phyloP scores from a whole-genome alignment of 2,888 invertebrate genomes.

The Zhuqinia jingwanae region DNA sequence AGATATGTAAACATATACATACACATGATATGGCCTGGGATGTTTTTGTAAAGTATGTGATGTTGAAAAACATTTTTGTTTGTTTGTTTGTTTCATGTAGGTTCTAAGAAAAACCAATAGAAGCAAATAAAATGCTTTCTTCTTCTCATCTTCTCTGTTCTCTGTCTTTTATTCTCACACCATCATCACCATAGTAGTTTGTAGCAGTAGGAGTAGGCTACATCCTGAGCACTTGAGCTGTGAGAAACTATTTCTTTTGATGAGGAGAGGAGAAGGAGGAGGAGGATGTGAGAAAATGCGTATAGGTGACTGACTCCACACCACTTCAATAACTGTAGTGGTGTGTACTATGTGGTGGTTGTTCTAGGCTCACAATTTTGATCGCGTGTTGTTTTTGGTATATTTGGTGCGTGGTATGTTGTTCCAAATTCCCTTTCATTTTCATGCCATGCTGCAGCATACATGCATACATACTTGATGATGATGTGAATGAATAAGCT shows the following conservation, averaged over 20 bases:
- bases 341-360: neutral
- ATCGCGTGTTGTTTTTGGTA: neutral
- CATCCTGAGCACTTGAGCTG: neutral
- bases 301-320: neutral
- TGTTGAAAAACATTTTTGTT: too few species aligned
- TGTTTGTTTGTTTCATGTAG: neutral
- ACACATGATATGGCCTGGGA: too few species aligned
- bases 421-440: neutral
- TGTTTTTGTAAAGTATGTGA: too few species aligned
- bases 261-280: neutral
- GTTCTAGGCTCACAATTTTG: neutral
- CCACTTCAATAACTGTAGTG: neutral
- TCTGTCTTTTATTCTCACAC: neutral
- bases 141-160: neutral
- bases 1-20: constrained; percentile 5
- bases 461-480: too few species aligned
- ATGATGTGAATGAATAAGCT: neutral
- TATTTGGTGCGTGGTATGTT: neutral
- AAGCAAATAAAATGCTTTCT: constrained; percentile 9
- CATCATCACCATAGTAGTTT: too few species aligned
- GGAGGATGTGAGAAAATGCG: neutral
- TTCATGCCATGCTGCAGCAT: neutral
- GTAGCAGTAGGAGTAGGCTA: too few species aligned
- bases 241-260: constrained; percentile 20
- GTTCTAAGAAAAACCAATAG: constrained; percentile 33